These are phyloP conservation scores for Araneus ventricosus DNA, from an alignment of 1,140 invertebrate genomes.

Conservation along the genomic window DNA sequence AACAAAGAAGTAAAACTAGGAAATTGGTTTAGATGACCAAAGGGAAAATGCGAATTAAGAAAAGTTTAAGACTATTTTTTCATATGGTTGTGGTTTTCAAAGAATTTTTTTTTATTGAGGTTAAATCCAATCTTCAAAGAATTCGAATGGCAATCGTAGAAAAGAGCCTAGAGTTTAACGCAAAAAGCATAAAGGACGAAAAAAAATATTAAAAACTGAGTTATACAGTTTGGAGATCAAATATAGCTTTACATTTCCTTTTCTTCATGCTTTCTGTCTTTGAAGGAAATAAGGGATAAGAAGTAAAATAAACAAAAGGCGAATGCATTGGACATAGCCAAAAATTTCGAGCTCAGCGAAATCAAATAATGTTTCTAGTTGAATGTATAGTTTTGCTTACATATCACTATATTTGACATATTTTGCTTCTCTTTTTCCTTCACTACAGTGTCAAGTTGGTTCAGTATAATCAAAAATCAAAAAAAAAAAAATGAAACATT, in stretches of 20 bases:
- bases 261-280: not conserved
- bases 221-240: not conserved
- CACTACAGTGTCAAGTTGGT: not conserved
- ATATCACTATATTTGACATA: no score
- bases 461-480: no score
- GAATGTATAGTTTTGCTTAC: not conserved
- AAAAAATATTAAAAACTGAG: not conserved
- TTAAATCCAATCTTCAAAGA: not conserved
- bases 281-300: not conserved
- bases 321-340: not conserved
- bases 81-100: no score
- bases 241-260: not conserved
- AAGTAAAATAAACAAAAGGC: slow-evolving; percentile 11
- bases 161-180: not conserved
- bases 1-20: not conserved
- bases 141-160: not conserved
- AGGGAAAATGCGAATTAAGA: not conserved
- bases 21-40: not conserved
- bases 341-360: slow-evolving; percentile 8
- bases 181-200: not conserved
- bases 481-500: no score
- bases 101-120: not conserved
- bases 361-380: slow-evolving; percentile 29
- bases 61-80: not conserved
- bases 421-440: no score